These are phyloP conservation scores for Cacoxenus indagator DNA, from an alignment of 2,888 invertebrate species.

Conservation along the genomic window DNA sequence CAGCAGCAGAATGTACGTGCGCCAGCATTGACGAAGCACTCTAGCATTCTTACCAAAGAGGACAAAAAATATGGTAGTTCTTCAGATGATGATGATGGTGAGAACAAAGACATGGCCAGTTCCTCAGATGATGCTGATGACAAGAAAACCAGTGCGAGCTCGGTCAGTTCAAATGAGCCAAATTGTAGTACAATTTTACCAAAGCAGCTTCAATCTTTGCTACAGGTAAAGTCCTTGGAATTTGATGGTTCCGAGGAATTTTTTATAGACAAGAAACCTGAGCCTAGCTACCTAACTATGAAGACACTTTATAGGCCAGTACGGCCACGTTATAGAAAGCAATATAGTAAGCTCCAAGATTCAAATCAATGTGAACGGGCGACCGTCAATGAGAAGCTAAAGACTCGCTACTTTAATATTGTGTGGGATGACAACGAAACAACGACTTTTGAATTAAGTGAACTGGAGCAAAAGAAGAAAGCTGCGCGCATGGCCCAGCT, in stretches of 20 bases:
- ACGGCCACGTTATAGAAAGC: constrained; percentile 73
- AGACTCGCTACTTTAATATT: constrained; percentile 34
- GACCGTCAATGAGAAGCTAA: constrained; percentile 35
- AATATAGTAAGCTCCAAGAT: neutral
- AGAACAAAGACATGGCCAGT: too few relatives aligned
- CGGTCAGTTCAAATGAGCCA: neutral
- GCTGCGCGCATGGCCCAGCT: constrained; percentile 69
- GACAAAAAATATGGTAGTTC: neutral
- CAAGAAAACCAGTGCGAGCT: neutral
- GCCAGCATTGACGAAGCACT: too few relatives aligned
- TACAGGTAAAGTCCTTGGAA: constrained; percentile 38
- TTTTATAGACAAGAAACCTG: constrained; percentile 75
- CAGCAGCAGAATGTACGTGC: neutral
- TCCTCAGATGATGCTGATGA: neutral
- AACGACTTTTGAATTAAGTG: constrained; percentile 71
- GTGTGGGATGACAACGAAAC: constrained; percentile 69
- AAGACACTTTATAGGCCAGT: constrained; percentile 77
- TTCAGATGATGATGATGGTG: neutral
- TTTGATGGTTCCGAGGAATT: constrained; percentile 71
- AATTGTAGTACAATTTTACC: neutral
- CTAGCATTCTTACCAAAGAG: neutral
- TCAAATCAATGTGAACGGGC: constrained; percentile 32
- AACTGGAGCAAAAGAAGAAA: constrained; percentile 73
- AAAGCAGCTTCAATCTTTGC: neutral
- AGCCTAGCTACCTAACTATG: constrained; percentile 74